Percentiles rank a stretch among this genome's conserved stretches.
phyloP scores from a whole-genome alignment of 2,113 vertebrate genomes.

The Podiceps cristatus region DNA sequence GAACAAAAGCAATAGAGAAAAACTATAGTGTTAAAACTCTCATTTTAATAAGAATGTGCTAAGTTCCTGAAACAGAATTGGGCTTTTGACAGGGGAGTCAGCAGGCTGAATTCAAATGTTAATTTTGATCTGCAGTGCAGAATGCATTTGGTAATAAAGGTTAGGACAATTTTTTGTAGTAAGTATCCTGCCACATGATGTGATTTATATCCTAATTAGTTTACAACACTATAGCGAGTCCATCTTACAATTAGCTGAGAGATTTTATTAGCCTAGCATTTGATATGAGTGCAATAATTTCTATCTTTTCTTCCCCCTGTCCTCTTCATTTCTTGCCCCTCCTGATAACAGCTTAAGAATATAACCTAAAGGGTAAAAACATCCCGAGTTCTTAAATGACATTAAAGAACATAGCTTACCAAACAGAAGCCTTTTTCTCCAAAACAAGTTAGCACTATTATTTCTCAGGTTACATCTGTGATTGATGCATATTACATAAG shows the following conservation, averaged over 20 bases:
- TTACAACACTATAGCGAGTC: conserved; percentile 26
- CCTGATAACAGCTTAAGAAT: not conserved
- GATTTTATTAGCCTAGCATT: conserved; percentile 2
- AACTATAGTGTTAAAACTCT: not conserved
- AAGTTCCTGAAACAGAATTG: not conserved
- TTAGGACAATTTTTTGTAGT: not conserved
- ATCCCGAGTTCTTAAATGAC: not conserved
- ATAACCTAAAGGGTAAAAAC: not conserved
- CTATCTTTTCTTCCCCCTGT: conserved; percentile 6
- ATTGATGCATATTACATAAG: not conserved
- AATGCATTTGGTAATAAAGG: not conserved
- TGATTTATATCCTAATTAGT: conserved; percentile 52
- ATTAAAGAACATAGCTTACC: conserved; percentile 21
- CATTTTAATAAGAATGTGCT: not conserved
- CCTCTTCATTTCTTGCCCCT: not conserved
- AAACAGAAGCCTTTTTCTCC: not conserved
- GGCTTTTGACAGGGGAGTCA: not conserved
- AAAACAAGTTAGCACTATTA: not conserved
- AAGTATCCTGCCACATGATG: not conserved
- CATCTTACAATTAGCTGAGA: not conserved
- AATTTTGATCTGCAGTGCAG: conserved; percentile 16
- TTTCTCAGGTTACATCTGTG: conserved; percentile 27
- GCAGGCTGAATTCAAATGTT: not conserved
- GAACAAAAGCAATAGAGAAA: not conserved
- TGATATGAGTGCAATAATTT: not conserved